phyloP scores from a whole-genome alignment of 2,113 vertebrate species.

The Hypocryptadius cinnamomeus region DNA sequence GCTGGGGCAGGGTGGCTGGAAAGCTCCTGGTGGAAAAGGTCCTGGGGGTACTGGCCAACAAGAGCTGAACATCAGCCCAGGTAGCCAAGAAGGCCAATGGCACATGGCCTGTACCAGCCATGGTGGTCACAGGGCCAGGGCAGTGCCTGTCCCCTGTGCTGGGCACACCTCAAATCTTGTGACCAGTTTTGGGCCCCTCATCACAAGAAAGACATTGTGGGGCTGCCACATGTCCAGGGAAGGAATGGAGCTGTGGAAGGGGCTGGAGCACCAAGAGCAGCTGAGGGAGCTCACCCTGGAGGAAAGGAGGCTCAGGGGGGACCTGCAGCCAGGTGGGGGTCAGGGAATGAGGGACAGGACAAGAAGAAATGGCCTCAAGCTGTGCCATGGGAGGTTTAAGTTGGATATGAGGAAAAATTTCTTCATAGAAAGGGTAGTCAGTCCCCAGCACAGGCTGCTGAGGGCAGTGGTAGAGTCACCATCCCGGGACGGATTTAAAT shows the following conservation, averaged over 20 bases:
- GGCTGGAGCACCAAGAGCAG: not conserved
- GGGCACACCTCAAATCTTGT: not conserved
- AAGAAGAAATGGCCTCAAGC: not conserved
- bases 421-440: not conserved
- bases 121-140: not conserved
- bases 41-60: not conserved
- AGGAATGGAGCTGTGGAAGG: not conserved
- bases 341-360: fast-evolving
- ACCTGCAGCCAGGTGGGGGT: not conserved
- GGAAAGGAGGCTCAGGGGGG: not conserved
- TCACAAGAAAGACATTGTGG: too few species aligned
- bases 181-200: not conserved
- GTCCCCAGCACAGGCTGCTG: not conserved
- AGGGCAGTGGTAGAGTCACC: not conserved
- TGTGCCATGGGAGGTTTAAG: not conserved
- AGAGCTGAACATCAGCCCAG: not conserved
- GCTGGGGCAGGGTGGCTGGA: not conserved
- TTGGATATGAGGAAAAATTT: not conserved
- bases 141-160: not conserved
- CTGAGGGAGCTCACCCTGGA: not conserved
- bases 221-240: not conserved
- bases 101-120: not conserved
- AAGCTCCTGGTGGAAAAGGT: not conserved
- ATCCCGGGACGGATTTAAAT: not conserved
- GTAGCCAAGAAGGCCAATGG: not conserved